Evolutionary conservation across 2,113 vertebrate genomes (phyloP).

Genomic region (Empidonax traillii): DNA sequence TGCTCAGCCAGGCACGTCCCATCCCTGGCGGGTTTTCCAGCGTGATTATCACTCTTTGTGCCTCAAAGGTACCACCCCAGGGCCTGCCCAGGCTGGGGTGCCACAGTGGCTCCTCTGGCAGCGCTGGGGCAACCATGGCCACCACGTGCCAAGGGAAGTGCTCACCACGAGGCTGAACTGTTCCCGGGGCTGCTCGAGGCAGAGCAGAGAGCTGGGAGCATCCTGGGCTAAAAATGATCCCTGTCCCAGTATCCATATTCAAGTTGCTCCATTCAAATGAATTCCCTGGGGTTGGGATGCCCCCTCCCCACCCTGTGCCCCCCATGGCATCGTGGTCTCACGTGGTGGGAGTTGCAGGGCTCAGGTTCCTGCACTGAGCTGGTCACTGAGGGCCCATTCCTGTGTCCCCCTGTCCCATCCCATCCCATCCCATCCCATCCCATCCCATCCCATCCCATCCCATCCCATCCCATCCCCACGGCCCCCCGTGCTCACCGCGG

Average conservation of each 20-base stretch:
- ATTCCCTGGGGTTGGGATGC: background rate
- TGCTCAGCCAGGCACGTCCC: background rate
- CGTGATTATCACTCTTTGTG: accelerated
- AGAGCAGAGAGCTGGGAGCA: background rate
- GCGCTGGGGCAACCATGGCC: accelerated
- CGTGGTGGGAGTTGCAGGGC: background rate
- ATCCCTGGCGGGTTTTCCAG: background rate
- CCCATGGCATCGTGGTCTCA: accelerated
- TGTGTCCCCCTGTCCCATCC: accelerated
- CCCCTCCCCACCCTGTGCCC: background rate
- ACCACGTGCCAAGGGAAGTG: accelerated
- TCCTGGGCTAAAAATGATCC: background rate
- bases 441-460: no score
- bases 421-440: background rate
- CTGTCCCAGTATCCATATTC: background rate
- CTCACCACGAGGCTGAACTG: accelerated
- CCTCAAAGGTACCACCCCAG: accelerated
- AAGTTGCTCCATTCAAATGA: accelerated
- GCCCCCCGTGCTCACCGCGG: background rate
- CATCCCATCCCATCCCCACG: no score
- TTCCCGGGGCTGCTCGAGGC: accelerated
- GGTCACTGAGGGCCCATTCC: background rate
- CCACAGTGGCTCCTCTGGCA: accelerated
- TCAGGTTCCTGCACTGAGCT: background rate
- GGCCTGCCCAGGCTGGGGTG: background rate